A percentile compares a stretch with the other conserved stretches of the same genome.
phyloP scores from a whole-genome alignment of 2,797 vertebrate species.

The Philypnodon macrostomus region DNA sequence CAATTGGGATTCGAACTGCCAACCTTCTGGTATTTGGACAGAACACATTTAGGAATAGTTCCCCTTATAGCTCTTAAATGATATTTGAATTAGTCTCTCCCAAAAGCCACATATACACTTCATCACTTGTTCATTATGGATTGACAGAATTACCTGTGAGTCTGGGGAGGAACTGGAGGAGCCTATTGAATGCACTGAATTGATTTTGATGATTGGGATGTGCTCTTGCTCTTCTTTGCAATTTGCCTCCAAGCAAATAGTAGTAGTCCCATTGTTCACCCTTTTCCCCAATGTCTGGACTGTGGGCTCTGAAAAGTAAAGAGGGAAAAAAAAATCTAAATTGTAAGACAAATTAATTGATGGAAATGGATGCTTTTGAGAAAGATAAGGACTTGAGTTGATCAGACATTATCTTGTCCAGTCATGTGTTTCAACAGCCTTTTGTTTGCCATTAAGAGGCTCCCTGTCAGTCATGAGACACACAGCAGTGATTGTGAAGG shows the following conservation, averaged over 20 bases:
- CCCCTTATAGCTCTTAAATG: too few relatives aligned
- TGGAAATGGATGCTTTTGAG: background rate
- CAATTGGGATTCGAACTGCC: too few relatives aligned
- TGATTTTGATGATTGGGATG: constrained; percentile 77
- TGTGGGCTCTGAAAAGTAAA: constrained; percentile 35
- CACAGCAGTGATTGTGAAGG: constrained; percentile 13
- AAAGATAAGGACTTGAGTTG: too few relatives aligned
- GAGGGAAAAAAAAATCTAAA: constrained; percentile 4
- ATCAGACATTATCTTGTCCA: background rate
- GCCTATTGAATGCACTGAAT: constrained; percentile 75
- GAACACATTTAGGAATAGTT: too few relatives aligned
- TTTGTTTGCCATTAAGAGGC: constrained; percentile 44
- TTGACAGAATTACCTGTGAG: constrained; percentile 52
- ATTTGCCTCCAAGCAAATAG: constrained; percentile 26
- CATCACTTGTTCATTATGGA: background rate
- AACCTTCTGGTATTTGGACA: too few relatives aligned
- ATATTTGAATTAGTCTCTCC: too few relatives aligned
- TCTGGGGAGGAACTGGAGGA: constrained; percentile 35
- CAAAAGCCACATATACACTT: too few relatives aligned
- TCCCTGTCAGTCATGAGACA: constrained; percentile 58
- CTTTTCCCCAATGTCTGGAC: constrained; percentile 42
- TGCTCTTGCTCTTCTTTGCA: constrained; percentile 77
- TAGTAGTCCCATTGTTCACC: constrained; percentile 20
- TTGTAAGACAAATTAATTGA: background rate
- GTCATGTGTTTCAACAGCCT: constrained; percentile 1